Base-by-base conservation (phyloP, 2,888 invertebrate species). In the Phalangium opilio region DNA sequence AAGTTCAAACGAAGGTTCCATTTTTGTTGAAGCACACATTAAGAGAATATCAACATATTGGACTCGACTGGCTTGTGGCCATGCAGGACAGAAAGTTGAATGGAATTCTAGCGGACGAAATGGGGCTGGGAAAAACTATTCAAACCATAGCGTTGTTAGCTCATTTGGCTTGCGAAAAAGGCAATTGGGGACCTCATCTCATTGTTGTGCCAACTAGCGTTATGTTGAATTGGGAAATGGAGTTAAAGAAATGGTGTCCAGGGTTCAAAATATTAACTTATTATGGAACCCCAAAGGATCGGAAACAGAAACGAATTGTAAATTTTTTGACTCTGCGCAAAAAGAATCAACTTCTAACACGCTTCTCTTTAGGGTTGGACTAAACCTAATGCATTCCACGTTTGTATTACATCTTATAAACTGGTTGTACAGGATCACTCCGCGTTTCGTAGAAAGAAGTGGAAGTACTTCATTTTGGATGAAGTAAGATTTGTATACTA, bases 171-270 rank as follows among this genome's bases (percentile, higher is more conserved):
- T 85, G 87, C 60, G 89, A 87, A 62, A 81, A 81, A 62, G 76
- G 74, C 57, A 81, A 89, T 64, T 99, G 98, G 98, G 98, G 98
- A 32, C 98, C 98, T 46, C 98, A 98, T 75, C 74, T 98, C 19
- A 91, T 98, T 57, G 85, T 98, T 53, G 98, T 99, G 57, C 98
- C 98, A 50, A 98, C 98, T 14, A 95, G 95, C 56, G 96, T 99
- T 44, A 93, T 98, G 83, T 75, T 98, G 52, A 99, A 99, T 71
- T 98, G 98, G 98, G 98, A 99, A 72, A 90, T 96, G 87, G 98
- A 98, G 70, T 85, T 93, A 64, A 96, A 98, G 69, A 96, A 96
- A 68, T 99, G 98, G 98, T 96, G 95, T 68, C 98, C 98, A 1
- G 90, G 87, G 44, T 91, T 98, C 67, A 98, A 99, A 74, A 89